A percentile compares a stretch with the other conserved stretches of the same genome.
Evolutionary conservation across 2,797 vertebrate species (phyloP).

Genomic region (Falco columbarius): DNA sequence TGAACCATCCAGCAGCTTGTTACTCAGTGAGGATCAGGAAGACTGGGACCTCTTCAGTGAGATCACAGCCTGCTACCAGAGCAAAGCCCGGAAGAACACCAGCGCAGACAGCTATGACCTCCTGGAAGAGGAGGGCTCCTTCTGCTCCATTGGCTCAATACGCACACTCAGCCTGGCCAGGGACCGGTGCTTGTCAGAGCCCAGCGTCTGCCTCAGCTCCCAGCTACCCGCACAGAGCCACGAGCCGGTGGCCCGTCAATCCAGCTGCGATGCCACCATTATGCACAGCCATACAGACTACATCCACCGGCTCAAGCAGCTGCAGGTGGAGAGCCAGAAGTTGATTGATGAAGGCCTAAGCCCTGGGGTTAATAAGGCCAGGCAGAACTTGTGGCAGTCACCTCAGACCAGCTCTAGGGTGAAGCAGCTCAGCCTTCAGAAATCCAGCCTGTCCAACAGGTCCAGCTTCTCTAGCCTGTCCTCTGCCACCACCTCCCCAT

Average conservation of each 20-base stretch:
- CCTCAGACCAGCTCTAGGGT: conserved; percentile 57
- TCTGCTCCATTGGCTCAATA: conserved; percentile 52
- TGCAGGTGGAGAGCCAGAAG: conserved; percentile 71
- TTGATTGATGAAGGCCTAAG: conserved; percentile 62
- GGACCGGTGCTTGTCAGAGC: conserved; percentile 77
- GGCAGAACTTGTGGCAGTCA: conserved; percentile 60
- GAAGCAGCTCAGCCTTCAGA: conserved; percentile 63
- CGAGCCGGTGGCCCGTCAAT: conserved; percentile 76
- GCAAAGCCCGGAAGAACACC: conserved; percentile 25
- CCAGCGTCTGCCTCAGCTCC: conserved; percentile 76
- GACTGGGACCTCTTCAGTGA: conserved; percentile 75
- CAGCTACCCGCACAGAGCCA: conserved; percentile 50
- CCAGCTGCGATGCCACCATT: conserved; percentile 78
- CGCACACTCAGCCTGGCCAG: conserved; percentile 57
- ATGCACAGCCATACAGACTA: conserved; percentile 56
- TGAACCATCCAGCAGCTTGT: conserved; percentile 33
- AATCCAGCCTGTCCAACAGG: conserved; percentile 67
- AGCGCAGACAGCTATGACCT: conserved; percentile 70
- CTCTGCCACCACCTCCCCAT: conserved; percentile 79
- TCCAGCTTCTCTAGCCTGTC: conserved; percentile 81
- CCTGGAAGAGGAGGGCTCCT: conserved; percentile 68
- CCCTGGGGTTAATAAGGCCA: background rate
- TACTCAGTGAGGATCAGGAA: conserved; percentile 60
- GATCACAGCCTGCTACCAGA: conserved; percentile 74
- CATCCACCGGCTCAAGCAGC: conserved; percentile 69